phyloP scores from a whole-genome alignment of 1,140 invertebrate genomes.

The Zaprionus nigranus region DNA sequence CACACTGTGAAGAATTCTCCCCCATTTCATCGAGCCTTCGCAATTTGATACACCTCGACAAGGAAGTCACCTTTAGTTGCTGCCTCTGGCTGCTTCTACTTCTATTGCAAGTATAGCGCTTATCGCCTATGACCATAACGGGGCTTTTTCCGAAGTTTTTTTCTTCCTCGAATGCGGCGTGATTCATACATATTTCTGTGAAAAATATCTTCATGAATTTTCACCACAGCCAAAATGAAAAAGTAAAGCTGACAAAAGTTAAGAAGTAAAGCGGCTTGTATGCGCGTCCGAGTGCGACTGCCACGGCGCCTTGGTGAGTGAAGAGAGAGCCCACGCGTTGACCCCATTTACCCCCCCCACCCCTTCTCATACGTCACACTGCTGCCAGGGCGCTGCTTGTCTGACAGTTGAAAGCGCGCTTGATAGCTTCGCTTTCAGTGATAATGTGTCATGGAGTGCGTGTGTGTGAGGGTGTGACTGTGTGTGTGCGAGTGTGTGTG shows the following conservation, averaged over 20 bases:
- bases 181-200: conserved; percentile 21
- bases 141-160: background rate
- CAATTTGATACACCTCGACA: background rate
- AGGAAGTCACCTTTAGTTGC: background rate
- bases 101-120: conserved; percentile 10
- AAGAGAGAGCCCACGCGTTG: background rate
- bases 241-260: conserved; percentile 59
- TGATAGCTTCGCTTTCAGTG: conserved; percentile 37
- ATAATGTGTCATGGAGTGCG: conserved; percentile 13
- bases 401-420: conserved; percentile 49
- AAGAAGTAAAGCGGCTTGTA: conserved; percentile 75
- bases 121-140: conserved; percentile 17
- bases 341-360: background rate
- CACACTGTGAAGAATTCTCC: background rate
- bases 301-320: conserved; percentile 15
- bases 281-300: conserved; percentile 20
- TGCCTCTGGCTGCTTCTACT: too few species aligned
- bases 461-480: conserved; percentile 10
- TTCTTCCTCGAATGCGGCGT: conserved; percentile 8
- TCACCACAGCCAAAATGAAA: conserved; percentile 47
- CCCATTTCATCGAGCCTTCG: background rate
- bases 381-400: conserved; percentile 8
- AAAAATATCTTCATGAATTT: conserved; percentile 55
- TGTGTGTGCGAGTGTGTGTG: conserved; percentile 37
- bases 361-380: conserved; percentile 1